Base-by-base conservation (phyloP, 2,113 vertebrate species). In the Syngnathus floridae region DNA sequence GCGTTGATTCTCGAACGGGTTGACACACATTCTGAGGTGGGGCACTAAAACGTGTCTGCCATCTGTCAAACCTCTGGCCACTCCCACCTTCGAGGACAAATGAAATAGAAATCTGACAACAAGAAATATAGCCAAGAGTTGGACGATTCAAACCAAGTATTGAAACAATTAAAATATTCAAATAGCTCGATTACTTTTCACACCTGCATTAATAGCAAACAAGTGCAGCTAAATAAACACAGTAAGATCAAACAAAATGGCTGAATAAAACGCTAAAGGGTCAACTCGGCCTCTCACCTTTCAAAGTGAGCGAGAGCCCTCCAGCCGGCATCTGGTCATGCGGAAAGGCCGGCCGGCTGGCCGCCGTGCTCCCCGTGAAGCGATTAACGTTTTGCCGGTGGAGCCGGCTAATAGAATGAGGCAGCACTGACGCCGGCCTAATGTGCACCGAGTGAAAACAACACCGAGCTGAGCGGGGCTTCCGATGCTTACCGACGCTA, bases 391-490 rank as follows among this genome's bases (percentile, higher is more conserved):
- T 75, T 79, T 72, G 75, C 77, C 73, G 86, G 86, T 83, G 84
- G 72, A 78, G 72, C 55, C 26, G 51, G 80, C 80, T 87, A 89
- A 87, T 80, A 83, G 79, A 81, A 86, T 75, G 76, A 86, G 82
- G 79, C 76, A 66, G 70, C 66, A 43, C 72, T 75, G 79, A 82
- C 43, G 62, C 76, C 69, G 58, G 60, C 67, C 76, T 85, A 86
- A 86, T 85, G 82, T 80, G 72, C 74, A 84, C 67, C 74, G 82
- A 86, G 76, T 82, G 85, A 86, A 85, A 82, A 73, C 74, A 73
- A 84, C 76, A 81, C 72, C 71, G 45, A 66, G 54, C 38, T 31
- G 62, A 74, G 75, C 56, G 64, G 26, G 38, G 64, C 66, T 46
- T 69, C 67, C 62, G 74, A 68, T 72, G 72, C 70, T 75, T 68